Conservation (phyloP, 1,140 invertebrate species). For the Dinothrombium tinctorium region DNA sequence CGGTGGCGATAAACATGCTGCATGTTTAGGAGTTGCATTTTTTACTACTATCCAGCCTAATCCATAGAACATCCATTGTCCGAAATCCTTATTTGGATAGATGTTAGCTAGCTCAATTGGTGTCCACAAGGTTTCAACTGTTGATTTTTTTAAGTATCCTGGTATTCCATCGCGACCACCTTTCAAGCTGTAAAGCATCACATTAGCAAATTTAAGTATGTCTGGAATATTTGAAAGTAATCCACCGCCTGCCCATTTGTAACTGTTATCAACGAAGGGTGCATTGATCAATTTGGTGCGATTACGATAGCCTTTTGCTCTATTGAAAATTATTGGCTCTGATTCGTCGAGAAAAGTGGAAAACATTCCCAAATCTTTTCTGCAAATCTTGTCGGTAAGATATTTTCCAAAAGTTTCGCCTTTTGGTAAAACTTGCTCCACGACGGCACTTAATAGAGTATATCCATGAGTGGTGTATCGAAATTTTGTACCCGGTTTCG, state of each 20-base stretch:
- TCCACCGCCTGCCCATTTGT: constrained; percentile 43
- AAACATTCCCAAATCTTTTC: constrained; percentile 25
- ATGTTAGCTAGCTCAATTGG: constrained; percentile 12
- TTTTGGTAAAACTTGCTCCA: constrained; percentile 25
- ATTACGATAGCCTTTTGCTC: constrained; percentile 24
- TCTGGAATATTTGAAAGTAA: constrained; percentile 33
- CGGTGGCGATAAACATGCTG: background rate
- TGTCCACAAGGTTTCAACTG: constrained; percentile 25
- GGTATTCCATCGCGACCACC: constrained; percentile 6
- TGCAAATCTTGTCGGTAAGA: constrained; percentile 24
- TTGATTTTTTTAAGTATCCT: constrained; percentile 24
- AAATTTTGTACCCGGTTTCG: constrained; percentile 30
- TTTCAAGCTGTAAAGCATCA: constrained; percentile 28
- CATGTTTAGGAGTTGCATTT: background rate
- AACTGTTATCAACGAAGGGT: constrained; percentile 35
- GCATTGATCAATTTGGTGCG: constrained; percentile 25
- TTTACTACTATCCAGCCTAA: constrained; percentile 6
- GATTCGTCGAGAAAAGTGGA: constrained; percentile 32
- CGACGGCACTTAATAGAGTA: constrained; percentile 32
- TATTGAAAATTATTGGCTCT: constrained; percentile 28
- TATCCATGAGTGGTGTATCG: constrained; percentile 34
- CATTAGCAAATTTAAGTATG: constrained; percentile 31
- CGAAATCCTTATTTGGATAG: background rate
- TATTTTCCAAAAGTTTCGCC: constrained; percentile 23
- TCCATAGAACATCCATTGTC: background rate